phyloP scores from a whole-genome alignment of 2,113 vertebrate species.

The Nipponia nippon region DNA sequence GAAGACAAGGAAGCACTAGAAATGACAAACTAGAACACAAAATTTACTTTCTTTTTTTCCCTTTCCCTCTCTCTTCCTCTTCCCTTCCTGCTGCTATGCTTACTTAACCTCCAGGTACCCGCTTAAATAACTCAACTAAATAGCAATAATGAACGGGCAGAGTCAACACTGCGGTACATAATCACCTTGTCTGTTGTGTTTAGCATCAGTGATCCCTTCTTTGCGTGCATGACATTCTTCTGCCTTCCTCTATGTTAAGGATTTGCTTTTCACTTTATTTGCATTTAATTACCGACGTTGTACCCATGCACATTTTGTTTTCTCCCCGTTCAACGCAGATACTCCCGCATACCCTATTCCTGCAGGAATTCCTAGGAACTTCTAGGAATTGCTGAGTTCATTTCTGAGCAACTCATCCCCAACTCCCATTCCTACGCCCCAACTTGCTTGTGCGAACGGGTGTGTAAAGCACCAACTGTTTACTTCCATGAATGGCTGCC shows the following conservation, averaged over 20 bases:
- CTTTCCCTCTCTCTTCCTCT: background rate
- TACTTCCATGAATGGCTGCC: background rate
- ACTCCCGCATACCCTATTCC: background rate
- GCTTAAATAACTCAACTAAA: slow-evolving; percentile 68
- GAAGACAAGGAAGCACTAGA: background rate
- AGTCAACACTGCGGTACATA: slow-evolving; percentile 64
- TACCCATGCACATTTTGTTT: background rate
- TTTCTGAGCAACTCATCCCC: background rate
- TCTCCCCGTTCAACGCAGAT: background rate
- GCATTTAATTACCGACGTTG: background rate
- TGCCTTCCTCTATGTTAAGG: background rate
- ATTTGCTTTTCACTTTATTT: slow-evolving; percentile 24
- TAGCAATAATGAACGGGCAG: slow-evolving; percentile 68
- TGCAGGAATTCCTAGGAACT: background rate
- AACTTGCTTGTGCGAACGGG: background rate
- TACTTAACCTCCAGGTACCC: slow-evolving; percentile 70
- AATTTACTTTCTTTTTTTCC: slow-evolving; percentile 9
- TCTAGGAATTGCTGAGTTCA: background rate
- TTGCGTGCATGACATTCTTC: slow-evolving; percentile 31
- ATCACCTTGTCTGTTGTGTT: slow-evolving; percentile 69
- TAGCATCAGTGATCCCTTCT: slow-evolving; percentile 65
- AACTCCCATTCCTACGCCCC: background rate
- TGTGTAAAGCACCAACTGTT: background rate
- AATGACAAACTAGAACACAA: background rate
- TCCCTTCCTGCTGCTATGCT: slow-evolving; percentile 36